Evolutionary conservation across 2,113 vertebrate genomes (phyloP), one percentile per base, ranked within the genome.

Genomic region (Tonatia bakeri): DNA sequence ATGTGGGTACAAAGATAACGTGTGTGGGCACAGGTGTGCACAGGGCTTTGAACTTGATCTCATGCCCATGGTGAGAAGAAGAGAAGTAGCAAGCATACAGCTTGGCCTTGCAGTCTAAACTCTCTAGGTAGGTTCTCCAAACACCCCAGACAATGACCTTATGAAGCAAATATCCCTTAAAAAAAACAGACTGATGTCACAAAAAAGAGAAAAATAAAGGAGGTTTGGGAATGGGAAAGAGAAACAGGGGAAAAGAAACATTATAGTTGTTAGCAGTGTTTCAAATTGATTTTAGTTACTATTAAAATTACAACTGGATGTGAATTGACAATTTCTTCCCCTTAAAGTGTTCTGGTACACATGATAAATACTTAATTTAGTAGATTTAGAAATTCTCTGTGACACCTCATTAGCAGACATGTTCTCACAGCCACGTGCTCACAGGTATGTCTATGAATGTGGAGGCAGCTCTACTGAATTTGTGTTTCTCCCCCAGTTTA

Each of bases 251-350:
- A 50, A 76, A 61, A 64, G 47, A 77, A 87, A 24, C 17, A 13
- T 4, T 52, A 38, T 52, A 19, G 31, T 82, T 73, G 64, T 40
- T 82, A 59, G 59, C 50, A 33, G 50, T 86, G 54, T 94, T 94
- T 95, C 72, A 70, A 75, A 80, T 33, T 38, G 67, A 94, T 88
- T 83, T 89, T 83, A 56, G 65, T 91, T 87, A 73, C 47, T 91
- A 40, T 91, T 93, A 92, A 95, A 97, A 88, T 80, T 83, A 81
- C 45, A 94, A 28, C 17, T 75, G 12, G 56, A 76, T 91, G 69
- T 80, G 82, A 90, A 89, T 16, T 59, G 95, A 87, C 26, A 94
- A 45, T 79, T 90, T 96, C 76, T 87, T 47, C 22, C 45, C 59
- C 79, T 86, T 75, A 81, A 76, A 61, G 5, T 85, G 20, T 94